Conservation (phyloP, 2,888 invertebrate genomes). For the Electrophaes corylata region DNA sequence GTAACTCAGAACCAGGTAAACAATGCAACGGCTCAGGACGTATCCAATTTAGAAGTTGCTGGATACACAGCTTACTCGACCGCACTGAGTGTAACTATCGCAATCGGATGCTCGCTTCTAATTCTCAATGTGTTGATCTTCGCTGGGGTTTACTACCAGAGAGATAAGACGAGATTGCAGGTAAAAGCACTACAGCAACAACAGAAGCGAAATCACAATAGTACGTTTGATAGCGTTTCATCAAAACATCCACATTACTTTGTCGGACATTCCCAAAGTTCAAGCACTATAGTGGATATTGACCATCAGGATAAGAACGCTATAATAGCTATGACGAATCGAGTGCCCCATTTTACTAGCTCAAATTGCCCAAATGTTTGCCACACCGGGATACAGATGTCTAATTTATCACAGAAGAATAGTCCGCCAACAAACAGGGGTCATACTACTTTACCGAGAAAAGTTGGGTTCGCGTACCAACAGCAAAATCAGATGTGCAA, state of each 20-base stretch:
- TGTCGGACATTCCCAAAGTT: constrained; percentile 90
- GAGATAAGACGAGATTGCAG: constrained; percentile 90
- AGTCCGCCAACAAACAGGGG: constrained; percentile 75
- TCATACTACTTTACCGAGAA: constrained; percentile 78
- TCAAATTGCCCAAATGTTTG: constrained; percentile 84
- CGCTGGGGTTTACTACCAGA: constrained; percentile 93
- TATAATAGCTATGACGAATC: constrained; percentile 79
- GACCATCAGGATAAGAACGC: constrained; percentile 89
- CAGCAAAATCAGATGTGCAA: constrained; percentile 76
- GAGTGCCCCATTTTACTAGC: constrained; percentile 77
- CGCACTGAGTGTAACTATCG: constrained; percentile 90
- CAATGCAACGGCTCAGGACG: constrained; percentile 89
- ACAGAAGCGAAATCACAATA: constrained; percentile 85
- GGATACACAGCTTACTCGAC: constrained; percentile 91
- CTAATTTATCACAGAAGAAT: constrained; percentile 72
- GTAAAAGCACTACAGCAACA: constrained; percentile 91
- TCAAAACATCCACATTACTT: constrained; percentile 91
- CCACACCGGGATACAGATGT: constrained; percentile 85
- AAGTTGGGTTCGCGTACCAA: constrained; percentile 78
- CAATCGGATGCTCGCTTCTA: constrained; percentile 91
- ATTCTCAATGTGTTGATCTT: constrained; percentile 93
- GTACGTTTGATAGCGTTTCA: constrained; percentile 84
- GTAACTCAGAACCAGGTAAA: constrained; percentile 77
- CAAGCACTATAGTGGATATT: constrained; percentile 93
- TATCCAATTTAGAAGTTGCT: constrained; percentile 91